Base-by-base conservation (phyloP, 2,888 invertebrate genomes). In the Zelleria hepariella region DNA sequence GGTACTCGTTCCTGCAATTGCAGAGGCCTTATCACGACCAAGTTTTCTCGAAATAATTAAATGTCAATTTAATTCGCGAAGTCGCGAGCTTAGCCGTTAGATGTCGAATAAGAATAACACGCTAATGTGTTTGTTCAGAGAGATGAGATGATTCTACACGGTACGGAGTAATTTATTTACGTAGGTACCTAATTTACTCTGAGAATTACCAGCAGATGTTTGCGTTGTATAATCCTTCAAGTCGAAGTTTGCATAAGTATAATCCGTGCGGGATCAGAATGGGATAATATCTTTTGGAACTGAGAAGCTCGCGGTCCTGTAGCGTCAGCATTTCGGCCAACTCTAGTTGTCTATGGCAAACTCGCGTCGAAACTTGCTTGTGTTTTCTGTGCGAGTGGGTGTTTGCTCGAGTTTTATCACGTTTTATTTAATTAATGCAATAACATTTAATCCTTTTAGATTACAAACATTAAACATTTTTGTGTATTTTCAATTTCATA, bases 1-100 rank as follows among this genome's bases (percentile, higher is more conserved):
- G 8, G 15, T 42, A 15, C 15, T 2, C 10, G 15, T 15, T 10
- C 2, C 0, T 42, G 15, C 15, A 42, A 15, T 42, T 42, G 15
- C 10, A 21, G 20, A 20, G 49, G 53, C 20, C 53, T 23, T 8
- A 5, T 7, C 24, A 53, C 1, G 5, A 49, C 5, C 20, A n/a
- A 6, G 21, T 53, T 15, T 21, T 53, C 53, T n/a, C 15, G 53
- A 53, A 53, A 53, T 53, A 53, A 53, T 53, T 53, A 53, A 53
- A 25, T 25, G 24, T 18, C 24, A 53, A 53, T 53, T 53, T 53
- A 53, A 53, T 53, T 53, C 24, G 53, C 21, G 32, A 42, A 15
- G 15, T 10, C 32, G 32, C 15, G 32, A 15, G 10, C 10, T 15
- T 42, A 42, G 32, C 15, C 32, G 32, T 42, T 42, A 15, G 3